Percentiles rank a stretch among this genome's conserved stretches.
Conservation (phyloP, 2,888 invertebrate genomes). For the Fissipunctia ypsillon region DNA sequence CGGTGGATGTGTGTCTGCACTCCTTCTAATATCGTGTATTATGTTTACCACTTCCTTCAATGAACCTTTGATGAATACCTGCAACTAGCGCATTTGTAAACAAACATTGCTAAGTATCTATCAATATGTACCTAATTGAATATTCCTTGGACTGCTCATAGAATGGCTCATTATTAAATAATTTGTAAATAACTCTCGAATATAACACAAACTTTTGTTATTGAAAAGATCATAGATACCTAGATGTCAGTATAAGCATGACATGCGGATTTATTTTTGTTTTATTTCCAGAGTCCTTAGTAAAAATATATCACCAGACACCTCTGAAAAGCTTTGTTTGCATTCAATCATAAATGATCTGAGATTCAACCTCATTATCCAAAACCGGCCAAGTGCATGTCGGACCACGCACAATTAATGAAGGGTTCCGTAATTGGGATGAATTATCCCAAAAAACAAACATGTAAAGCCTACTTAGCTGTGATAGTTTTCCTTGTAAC, state of each 20-base stretch:
- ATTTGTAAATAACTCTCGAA: constrained; percentile 44
- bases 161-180: constrained; percentile 82
- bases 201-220: constrained; percentile 55
- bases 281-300: constrained; percentile 24
- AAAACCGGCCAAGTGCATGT: too few species aligned
- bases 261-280: constrained; percentile 51
- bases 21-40: not conserved
- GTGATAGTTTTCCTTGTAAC: too few species aligned
- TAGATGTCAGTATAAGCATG: constrained; percentile 37
- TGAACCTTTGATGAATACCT: constrained; percentile 17
- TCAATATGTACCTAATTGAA: constrained; percentile 80
- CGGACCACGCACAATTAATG: too few species aligned
- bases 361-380: not conserved
- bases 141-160: constrained; percentile 88
- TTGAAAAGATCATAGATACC: too few species aligned
- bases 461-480: too few species aligned
- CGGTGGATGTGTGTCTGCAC: constrained; percentile 3
- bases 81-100: constrained; percentile 9
- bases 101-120: constrained; percentile 4
- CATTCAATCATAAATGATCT: not conserved
- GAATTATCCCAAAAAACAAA: too few species aligned
- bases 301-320: constrained; percentile 20
- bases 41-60: constrained; percentile 22
- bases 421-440: too few species aligned
- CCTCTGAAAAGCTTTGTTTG: constrained; percentile 4